These are phyloP conservation scores for Eupithecia pulchellata DNA, from an alignment of 2,888 invertebrate species.

Conservation along the genomic window DNA sequence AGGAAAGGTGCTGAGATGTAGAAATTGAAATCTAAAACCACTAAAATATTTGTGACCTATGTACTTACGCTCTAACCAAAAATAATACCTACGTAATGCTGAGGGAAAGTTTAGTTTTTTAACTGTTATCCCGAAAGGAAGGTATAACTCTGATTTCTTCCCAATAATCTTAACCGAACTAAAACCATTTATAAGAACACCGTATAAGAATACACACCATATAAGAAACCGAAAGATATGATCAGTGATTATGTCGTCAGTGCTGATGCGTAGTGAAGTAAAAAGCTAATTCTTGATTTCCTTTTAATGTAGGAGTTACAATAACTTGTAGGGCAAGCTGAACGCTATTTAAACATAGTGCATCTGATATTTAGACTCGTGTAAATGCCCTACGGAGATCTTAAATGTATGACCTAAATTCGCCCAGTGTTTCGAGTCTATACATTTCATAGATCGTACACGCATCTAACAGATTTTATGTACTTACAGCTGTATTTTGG, in stretches of 20 bases:
- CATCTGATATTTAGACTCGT: no score
- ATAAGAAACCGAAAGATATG: no score
- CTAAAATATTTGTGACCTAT: background rate
- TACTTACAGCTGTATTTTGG: background rate
- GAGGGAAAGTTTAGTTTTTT: background rate
- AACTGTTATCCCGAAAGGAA: background rate
- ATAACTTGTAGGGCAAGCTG: background rate
- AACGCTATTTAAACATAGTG: no score
- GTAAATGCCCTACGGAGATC: no score
- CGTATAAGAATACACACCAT: no score
- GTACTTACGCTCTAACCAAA: background rate
- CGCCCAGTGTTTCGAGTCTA: no score
- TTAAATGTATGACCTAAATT: no score
- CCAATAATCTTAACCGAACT: background rate
- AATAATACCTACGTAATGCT: background rate
- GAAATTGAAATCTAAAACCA: constrained; percentile 10
- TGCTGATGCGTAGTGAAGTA: background rate
- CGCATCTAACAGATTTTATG: background rate
- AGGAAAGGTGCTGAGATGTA: constrained; percentile 72
- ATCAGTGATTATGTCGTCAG: background rate
- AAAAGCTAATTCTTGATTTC: background rate
- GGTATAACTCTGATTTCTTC: background rate
- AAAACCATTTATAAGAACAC: background rate
- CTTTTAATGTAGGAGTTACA: background rate
- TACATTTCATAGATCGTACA: background rate